Base-by-base conservation (phyloP, 30 jellyfish, hydroid and myxozoan species). In the Aurelia aurita region DNA sequence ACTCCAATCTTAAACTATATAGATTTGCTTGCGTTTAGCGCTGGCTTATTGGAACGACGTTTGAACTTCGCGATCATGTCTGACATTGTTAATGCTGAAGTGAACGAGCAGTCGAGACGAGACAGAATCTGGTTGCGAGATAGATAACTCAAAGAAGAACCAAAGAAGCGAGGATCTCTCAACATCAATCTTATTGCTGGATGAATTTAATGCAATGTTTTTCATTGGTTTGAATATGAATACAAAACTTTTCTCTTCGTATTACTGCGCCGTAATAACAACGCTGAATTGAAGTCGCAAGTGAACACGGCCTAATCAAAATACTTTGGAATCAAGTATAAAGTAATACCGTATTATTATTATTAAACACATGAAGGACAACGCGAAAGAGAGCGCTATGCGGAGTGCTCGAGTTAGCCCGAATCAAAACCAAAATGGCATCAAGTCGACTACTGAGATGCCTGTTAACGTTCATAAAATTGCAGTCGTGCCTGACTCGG, bases 361-460 rank as follows among this genome's bases (percentile, higher is more conserved):
- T 39, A 39, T 39, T 9, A 20, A 53, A 43, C 85, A 53, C 85
- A 73, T 73, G 85, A 73, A 73, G 90, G 90, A 80, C 35, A 63
- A 44, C 55, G 22, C 63, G 65, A 80, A 80, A 53, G 90, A 80
- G 53, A 78, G 72, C 74, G 84, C 65, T 18, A 80, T 80, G 90
- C 65, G 90, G 65, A 80, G 90, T 49, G 90, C 90, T 28, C 77
- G 90, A 8, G 90, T 80, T 19, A 80, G 90, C 76, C 90, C 90
- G 47, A 80, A 80, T 68, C 76, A 80, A 43, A 78, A 69, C 13
- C 82, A 65, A 70, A 80, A 80, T 67, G 90, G 90, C n/a, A 63
- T 80, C 26, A 80, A 80, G 31, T 29, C 83, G 31, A 21, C 13
- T 22, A 76, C 60, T 25, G 43, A 75, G 27, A 64, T 78, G 21